phyloP scores from a whole-genome alignment of 2,797 vertebrate genomes.

The Gymnoscopelus microlampas region DNA sequence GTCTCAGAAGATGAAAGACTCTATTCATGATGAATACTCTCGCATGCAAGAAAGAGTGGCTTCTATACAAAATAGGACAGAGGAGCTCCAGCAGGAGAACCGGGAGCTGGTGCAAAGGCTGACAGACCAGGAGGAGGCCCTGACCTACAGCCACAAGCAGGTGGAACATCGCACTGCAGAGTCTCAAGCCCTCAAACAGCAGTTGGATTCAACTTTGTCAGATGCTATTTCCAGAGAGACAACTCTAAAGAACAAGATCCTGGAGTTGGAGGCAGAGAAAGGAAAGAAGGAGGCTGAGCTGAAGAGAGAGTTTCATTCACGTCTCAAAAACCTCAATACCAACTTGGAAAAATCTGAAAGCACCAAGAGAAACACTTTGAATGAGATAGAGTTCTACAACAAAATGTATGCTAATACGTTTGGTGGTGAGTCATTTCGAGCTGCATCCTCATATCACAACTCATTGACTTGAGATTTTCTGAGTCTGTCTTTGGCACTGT shows the following conservation, averaged over 20 bases:
- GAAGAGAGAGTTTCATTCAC: constrained; percentile 80
- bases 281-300: constrained; percentile 81
- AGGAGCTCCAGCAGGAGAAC: constrained; percentile 84
- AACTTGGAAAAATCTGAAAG: constrained; percentile 88
- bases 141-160: constrained; percentile 78
- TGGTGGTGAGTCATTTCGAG: constrained; percentile 66
- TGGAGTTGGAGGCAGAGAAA: constrained; percentile 84
- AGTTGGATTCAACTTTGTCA: constrained; percentile 84
- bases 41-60: constrained; percentile 80
- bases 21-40: constrained; percentile 78
- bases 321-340: constrained; percentile 87
- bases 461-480: constrained; percentile 35
- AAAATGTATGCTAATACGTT: constrained; percentile 88
- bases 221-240: constrained; percentile 80
- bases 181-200: constrained; percentile 79
- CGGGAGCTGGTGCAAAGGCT: constrained; percentile 83
- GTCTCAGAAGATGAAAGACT: constrained; percentile 70
- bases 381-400: constrained; percentile 90
- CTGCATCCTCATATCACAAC: constrained; percentile 66
- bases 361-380: constrained; percentile 88
- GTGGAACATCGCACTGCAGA: constrained; percentile 84
- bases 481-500: constrained; percentile 3
- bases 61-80: constrained; percentile 80
- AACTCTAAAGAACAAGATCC: constrained; percentile 82
- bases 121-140: constrained; percentile 80